Evolutionary conservation across 2,113 vertebrate genomes (phyloP).

Genomic region (Caloenas nicobarica): DNA sequence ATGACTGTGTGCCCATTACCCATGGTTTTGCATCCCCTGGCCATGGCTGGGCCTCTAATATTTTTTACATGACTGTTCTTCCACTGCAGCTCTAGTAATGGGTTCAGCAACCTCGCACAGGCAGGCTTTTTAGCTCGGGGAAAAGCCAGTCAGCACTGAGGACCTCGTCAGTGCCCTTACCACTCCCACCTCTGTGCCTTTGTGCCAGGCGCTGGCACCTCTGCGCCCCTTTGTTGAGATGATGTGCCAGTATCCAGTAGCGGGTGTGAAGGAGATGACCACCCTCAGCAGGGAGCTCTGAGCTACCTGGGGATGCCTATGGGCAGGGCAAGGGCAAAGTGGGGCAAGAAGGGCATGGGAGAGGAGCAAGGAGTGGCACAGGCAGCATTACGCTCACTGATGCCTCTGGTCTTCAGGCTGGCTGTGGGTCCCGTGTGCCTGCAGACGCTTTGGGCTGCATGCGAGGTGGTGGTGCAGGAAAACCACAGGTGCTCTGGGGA

Average conservation of each 20-base stretch:
- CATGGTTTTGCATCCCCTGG: fast-evolving
- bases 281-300: not conserved
- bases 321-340: no score
- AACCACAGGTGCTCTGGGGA: not conserved
- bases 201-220: no score
- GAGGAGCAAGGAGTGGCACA: not conserved
- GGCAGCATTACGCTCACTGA: not conserved
- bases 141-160: no score
- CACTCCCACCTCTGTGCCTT: no score
- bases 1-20: fast-evolving
- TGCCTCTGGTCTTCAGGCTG: no score
- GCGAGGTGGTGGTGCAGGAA: not conserved
- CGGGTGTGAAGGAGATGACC: no score
- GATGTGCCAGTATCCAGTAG: no score
- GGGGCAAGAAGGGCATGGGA: not conserved
- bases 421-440: not conserved
- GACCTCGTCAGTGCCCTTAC: no score
- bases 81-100: not conserved
- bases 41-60: not conserved
- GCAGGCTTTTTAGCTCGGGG: no score
- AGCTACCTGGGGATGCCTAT: not conserved
- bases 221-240: no score
- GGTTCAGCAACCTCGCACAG: fast-evolving
- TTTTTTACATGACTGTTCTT: not conserved
- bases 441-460: not conserved